These are phyloP conservation scores for Corynorhinus townsendii DNA, from an alignment of 2,113 vertebrate genomes.

Conservation along the genomic window DNA sequence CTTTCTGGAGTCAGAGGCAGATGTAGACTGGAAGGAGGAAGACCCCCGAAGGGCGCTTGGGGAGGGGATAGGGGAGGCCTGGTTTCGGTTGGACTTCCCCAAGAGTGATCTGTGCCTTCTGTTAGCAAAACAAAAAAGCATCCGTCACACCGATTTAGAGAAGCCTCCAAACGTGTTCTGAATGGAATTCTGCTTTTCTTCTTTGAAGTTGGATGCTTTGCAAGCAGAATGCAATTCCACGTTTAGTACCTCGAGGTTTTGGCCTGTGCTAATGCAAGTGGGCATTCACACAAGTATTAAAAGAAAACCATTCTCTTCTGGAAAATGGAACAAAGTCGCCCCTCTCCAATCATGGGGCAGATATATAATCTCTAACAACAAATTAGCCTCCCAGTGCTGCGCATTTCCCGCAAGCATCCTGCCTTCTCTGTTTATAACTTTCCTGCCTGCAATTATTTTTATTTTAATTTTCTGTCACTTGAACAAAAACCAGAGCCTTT, in stretches of 20 bases:
- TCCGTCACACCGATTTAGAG: slow-evolving; percentile 32
- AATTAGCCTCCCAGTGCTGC: slow-evolving; percentile 41
- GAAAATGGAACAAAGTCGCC: slow-evolving; percentile 47
- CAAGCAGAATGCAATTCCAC: slow-evolving; percentile 41
- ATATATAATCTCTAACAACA: slow-evolving; percentile 52
- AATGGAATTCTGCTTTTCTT: slow-evolving; percentile 48
- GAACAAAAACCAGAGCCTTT: slow-evolving; percentile 84
- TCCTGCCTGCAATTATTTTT: slow-evolving; percentile 84
- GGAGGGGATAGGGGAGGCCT: neutral
- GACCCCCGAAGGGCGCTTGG: neutral
- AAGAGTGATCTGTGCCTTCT: slow-evolving; percentile 40
- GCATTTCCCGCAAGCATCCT: slow-evolving; percentile 72
- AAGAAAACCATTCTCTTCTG: slow-evolving; percentile 65
- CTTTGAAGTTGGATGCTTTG: slow-evolving; percentile 62
- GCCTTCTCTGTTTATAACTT: slow-evolving; percentile 78
- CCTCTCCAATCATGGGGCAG: slow-evolving; percentile 19
- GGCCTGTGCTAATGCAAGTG: slow-evolving; percentile 56
- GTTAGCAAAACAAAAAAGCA: slow-evolving; percentile 47
- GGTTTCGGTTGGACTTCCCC: neutral
- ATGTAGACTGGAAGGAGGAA: neutral
- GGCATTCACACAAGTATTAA: slow-evolving; percentile 43
- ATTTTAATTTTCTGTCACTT: slow-evolving; percentile 86
- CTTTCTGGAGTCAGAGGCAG: slow-evolving; percentile 35
- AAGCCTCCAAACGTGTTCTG: slow-evolving; percentile 40
- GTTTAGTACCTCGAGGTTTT: slow-evolving; percentile 54